A percentile compares a stretch with the other conserved stretches of the same genome.
These are phyloP conservation scores for Pedetes capensis DNA, from an alignment of 2,113 vertebrate species.

Conservation along the genomic window DNA sequence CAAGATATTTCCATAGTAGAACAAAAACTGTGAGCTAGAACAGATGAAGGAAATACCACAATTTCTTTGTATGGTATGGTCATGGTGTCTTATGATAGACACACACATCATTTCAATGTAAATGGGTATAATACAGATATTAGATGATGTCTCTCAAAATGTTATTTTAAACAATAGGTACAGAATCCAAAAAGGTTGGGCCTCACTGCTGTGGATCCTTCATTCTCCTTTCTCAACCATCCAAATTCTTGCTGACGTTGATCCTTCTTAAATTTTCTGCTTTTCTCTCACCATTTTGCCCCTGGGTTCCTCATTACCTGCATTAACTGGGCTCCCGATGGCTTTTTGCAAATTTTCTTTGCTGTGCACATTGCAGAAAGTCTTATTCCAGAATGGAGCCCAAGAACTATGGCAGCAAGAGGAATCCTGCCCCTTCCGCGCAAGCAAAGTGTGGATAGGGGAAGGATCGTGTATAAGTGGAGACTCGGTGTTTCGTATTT, in stretches of 20 bases:
- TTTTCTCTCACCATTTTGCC: neutral
- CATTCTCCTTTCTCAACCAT: neutral
- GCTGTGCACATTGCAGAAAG: neutral
- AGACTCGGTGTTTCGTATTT: neutral
- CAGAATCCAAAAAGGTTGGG: neutral
- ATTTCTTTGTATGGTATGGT: too few relatives aligned
- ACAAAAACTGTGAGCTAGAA: neutral
- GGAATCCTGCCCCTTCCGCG: neutral
- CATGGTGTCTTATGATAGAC: neutral
- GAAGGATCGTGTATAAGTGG: neutral
- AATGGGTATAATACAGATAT: neutral
- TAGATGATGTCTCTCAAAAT: neutral
- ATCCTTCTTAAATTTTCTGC: accelerated
- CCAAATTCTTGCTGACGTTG: neutral
- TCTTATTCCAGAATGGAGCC: neutral
- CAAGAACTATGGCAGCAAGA: neutral
- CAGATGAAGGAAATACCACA: neutral
- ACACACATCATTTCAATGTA: neutral
- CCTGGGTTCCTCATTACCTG: neutral
- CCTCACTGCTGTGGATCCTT: neutral
- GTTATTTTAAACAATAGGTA: neutral
- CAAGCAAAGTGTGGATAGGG: neutral
- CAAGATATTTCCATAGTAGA: neutral
- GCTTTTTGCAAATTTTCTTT: neutral
- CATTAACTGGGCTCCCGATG: neutral